Percentiles rank a stretch among this genome's conserved stretches.
phyloP scores from a whole-genome alignment of 2,888 invertebrate genomes.

The Volucella zonaria region DNA sequence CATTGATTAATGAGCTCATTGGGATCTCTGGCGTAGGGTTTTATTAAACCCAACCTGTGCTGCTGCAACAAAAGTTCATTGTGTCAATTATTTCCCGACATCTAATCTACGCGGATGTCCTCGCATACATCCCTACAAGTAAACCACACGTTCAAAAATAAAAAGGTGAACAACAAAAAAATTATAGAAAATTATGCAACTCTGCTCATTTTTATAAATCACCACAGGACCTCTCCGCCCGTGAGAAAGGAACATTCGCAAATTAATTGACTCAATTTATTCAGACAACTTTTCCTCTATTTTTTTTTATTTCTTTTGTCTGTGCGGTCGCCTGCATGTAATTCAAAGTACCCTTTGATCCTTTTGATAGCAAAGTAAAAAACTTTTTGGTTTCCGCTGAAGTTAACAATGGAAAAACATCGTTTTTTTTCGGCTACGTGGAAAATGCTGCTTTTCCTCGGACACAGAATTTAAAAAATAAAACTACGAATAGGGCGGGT shows the following conservation, averaged over 20 bases:
- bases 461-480: not conserved
- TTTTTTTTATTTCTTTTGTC: not conserved
- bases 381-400: conserved; percentile 50
- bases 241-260: conserved; percentile 57
- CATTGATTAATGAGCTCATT: conserved; percentile 71
- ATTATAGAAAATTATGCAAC: not conserved
- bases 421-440: not conserved
- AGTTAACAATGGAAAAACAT: conserved; percentile 28
- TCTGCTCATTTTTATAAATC: conserved; percentile 3
- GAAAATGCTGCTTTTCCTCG: conserved; percentile 12
- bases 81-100: conserved; percentile 65
- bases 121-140: not conserved
- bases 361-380: conserved; percentile 62
- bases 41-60: conserved; percentile 58
- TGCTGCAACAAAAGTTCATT: conserved; percentile 55
- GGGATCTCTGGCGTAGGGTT: conserved; percentile 63
- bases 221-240: not conserved
- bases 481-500: not conserved
- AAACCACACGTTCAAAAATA: not conserved
- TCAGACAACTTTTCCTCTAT: conserved; percentile 36
- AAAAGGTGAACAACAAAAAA: conserved; percentile 1
- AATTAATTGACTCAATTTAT: conserved; percentile 68
- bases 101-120: conserved; percentile 52
- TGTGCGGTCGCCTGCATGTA: conserved; percentile 4
- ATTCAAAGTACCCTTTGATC: conserved; percentile 54